A percentile compares a stretch with the other conserved stretches of the same genome.
phyloP scores from a whole-genome alignment of 2,888 invertebrate species.

The Chorisops tibialis region DNA sequence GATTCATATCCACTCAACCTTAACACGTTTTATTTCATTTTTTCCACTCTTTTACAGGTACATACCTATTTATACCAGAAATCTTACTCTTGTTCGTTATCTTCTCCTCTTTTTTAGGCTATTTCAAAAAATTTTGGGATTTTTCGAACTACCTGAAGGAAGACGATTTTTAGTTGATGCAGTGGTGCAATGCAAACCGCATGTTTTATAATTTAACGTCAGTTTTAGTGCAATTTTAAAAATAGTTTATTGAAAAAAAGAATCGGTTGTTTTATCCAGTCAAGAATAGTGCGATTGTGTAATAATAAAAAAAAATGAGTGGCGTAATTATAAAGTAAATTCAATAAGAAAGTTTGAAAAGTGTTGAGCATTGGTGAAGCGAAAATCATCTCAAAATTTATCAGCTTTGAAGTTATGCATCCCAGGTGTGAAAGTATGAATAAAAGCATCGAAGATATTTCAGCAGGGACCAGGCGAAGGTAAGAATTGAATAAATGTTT shows the following conservation, averaged over 20 bases:
- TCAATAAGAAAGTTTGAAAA: neutral
- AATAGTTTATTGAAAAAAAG: too few relatives aligned
- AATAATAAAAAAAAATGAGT: neutral
- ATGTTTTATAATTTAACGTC: too few relatives aligned
- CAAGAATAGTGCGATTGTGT: too few relatives aligned
- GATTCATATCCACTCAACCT: neutral
- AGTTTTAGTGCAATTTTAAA: too few relatives aligned
- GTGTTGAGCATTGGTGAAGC: slow-evolving; percentile 7
- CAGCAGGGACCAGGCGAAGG: slow-evolving; percentile 44
- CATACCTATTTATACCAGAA: neutral
- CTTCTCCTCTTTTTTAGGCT: too few relatives aligned
- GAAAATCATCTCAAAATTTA: neutral
- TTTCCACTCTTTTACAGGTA: neutral
- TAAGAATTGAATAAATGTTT: slow-evolving; percentile 34
- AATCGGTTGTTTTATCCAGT: too few relatives aligned
- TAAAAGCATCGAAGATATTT: slow-evolving; percentile 51
- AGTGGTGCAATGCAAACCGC: neutral
- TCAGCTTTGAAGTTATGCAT: slow-evolving; percentile 42
- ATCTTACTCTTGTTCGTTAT: neutral
- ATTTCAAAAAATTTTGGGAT: too few relatives aligned
- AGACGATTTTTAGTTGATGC: neutral
- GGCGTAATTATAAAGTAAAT: neutral
- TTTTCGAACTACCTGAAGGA: neutral
- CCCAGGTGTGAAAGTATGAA: slow-evolving; percentile 47
- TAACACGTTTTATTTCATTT: neutral